Evolutionary conservation across 2,888 invertebrate species (phyloP), one percentile per base, ranked within the genome.

Genomic region (Neoaliturus tenellus): DNA sequence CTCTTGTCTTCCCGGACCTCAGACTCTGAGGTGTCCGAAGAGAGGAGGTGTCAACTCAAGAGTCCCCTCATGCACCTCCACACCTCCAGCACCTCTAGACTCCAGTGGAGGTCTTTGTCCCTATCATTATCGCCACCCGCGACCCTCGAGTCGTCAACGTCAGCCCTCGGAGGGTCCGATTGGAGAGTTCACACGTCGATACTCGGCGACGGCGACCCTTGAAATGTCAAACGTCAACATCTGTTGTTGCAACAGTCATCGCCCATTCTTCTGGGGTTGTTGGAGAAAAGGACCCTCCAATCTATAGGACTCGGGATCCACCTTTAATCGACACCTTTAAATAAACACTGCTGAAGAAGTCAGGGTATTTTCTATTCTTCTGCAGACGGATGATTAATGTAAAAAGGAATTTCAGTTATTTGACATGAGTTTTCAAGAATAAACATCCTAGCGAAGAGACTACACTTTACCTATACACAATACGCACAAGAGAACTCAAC

Each of bases 211-310:
- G 33, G 35, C 67, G 35, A 67, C 67, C 14, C 71, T 39, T 35
- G 71, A 71, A 67, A 62, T 62, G 62, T 62, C 28, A 62, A 31
- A 62, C 62, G 62, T 62, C 62, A 62, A 51, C 51, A 51, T 28
- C 1, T 62, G 62, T 31, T 55, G 20, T 51, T 28, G 62, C 62
- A 14, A 62, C 28, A 62, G 62, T 28, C 62, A 44, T 44, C 44
- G 44, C 10, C 44, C 44, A 44, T 44, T 44, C 44, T 44, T 44
- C 44, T 44, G 2, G 8, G 6, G 17, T n/a, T n/a, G n/a, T n/a
- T n/a, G n/a, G 44, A 44, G 44, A 14, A 44, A 44, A 44, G 44
- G 17, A 14, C 10, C 44, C 17, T 14, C 2, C 2, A 17, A 17
- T 8, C 44, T 39, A 12, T 39, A 8, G 6, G 39, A 39, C 39